Conservation (phyloP, 2,113 vertebrate genomes). For the Gymnorhina tibicen region DNA sequence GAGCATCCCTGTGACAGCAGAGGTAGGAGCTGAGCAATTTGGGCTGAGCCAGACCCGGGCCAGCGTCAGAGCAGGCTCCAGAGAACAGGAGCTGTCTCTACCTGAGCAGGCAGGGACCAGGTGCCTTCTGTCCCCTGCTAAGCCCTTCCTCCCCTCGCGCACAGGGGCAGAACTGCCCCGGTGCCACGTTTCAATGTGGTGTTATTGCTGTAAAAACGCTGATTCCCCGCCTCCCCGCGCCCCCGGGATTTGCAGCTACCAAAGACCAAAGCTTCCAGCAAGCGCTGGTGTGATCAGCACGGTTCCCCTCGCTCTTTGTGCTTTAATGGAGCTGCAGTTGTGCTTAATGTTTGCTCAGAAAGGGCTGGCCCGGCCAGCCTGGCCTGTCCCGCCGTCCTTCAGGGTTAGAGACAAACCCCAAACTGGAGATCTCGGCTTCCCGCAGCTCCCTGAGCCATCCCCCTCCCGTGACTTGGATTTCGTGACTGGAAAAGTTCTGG, state of each 20-base stretch:
- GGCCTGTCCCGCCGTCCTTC: background rate
- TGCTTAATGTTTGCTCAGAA: constrained; percentile 55
- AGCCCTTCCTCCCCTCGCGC: background rate
- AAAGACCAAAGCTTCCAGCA: background rate
- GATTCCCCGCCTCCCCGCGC: background rate
- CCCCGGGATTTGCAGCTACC: background rate
- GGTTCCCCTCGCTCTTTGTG: constrained; percentile 55
- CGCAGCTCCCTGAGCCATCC: background rate
- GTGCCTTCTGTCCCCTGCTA: background rate
- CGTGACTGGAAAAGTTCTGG: background rate
- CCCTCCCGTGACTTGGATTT: background rate
- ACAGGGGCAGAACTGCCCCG: background rate
- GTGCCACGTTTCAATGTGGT: accelerated
- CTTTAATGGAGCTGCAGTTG: constrained; percentile 63
- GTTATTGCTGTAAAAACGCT: constrained; percentile 45
- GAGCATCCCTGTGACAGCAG: background rate
- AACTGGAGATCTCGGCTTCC: background rate
- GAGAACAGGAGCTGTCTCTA: background rate
- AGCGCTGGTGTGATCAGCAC: background rate
- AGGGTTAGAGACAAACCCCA: background rate
- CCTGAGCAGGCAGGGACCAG: background rate
- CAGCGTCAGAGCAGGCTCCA: background rate
- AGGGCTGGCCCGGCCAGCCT: background rate
- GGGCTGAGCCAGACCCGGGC: background rate
- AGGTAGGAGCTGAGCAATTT: background rate